Base-by-base conservation (phyloP, 1,140 invertebrate genomes). In the Tribolium castaneum region DNA sequence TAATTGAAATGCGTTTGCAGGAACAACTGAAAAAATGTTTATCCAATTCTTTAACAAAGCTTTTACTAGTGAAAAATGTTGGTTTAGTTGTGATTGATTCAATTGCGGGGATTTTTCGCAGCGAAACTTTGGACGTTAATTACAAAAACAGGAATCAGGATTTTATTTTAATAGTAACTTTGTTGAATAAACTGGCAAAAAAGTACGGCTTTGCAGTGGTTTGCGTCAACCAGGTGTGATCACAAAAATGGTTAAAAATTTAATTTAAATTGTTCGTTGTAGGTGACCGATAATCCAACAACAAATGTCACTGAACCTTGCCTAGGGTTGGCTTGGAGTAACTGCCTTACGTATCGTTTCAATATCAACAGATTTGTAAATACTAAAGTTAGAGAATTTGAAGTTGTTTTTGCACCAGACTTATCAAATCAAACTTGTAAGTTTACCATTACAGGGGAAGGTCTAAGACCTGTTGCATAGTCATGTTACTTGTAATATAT, bases 81-180 rank as follows among this genome's bases (percentile, higher is more conserved):
- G 91, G 91, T 3, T 83, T 95, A 12, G 86, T 95, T 70, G 84
- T 96, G 2, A 88, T 96, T 13, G 94, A 96, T 84, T 95, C 94
- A 2, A 91, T 96, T 76, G 93, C 93, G 13, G 93, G 92, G 2
- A 85, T 93, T 25, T 94, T 93, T 84, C 89, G 93, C 30, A 87
- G 88, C 25, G 92, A 93, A 77, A 92, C 91, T 77, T 88, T 90
- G 70, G 83, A 83, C 5, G 80, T 83, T 1, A 81, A 89, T 56
- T 87, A 93, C 80, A 89, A 91, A 0, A 89, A 88, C 72, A 89
- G 92, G 78, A 87, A 81, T 14, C 71, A 78, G 22, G 72, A 82
- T n/a, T 82, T 94, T 74, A 87, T 90, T 75, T 86, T 86, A 39
- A 83, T 95, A 80, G 91, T 89, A 9, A 84, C 86, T 14, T 84